Percentiles rank a stretch among this genome's conserved stretches.
Evolutionary conservation across 2,113 vertebrate genomes (phyloP).

Genomic region (Delphinapterus leucas): DNA sequence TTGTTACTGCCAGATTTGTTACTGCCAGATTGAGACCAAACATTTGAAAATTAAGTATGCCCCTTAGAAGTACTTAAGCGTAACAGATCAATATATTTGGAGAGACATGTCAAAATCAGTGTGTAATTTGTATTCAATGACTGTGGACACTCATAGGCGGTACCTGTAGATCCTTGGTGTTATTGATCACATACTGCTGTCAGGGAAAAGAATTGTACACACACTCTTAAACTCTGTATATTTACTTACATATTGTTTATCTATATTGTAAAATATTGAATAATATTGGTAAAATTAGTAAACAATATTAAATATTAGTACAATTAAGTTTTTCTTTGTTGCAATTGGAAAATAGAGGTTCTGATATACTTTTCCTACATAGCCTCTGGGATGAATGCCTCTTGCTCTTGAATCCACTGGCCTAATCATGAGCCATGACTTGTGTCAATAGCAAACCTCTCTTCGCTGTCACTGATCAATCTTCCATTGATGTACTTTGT

Average conservation of each 20-base stretch:
- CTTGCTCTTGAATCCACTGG: neutral
- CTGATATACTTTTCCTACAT: neutral
- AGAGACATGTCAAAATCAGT: neutral
- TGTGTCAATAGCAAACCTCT: neutral
- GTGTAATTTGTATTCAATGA: conserved; percentile 14
- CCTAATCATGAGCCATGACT: neutral
- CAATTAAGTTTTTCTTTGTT: neutral
- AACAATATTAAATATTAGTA: neutral
- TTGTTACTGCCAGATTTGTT: neutral
- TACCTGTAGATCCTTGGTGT: neutral
- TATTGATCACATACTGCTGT: neutral
- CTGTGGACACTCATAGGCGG: neutral
- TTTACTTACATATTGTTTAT: neutral
- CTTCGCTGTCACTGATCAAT: neutral
- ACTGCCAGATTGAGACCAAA: neutral
- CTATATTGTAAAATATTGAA: neutral
- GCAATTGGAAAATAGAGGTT: neutral
- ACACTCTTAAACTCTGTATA: neutral
- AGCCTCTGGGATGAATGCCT: neutral
- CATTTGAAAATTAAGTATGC: conserved; percentile 6
- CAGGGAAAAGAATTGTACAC: neutral
- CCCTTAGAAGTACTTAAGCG: conserved; percentile 10
- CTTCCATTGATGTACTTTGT: neutral
- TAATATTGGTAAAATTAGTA: neutral
- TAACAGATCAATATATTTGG: conserved; percentile 27